These are phyloP conservation scores for Monopis laevigella DNA, from an alignment of 2,888 invertebrate species.

Conservation along the genomic window DNA sequence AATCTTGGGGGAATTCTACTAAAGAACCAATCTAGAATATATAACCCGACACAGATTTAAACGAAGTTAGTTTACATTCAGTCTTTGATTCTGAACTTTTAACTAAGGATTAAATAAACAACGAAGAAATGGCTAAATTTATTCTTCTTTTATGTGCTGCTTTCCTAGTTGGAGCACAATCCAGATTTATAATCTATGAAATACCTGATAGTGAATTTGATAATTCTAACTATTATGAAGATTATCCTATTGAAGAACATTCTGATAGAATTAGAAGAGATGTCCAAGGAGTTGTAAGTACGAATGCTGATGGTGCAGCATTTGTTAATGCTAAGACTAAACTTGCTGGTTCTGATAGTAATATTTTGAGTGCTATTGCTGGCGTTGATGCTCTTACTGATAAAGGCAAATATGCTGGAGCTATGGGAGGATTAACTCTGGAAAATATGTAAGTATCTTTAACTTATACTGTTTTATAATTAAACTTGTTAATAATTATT, in stretches of 20 bases:
- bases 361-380: neutral
- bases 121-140: neutral
- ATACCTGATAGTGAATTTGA: neutral
- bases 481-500: too few species aligned
- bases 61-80: neutral
- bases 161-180: neutral
- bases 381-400: neutral
- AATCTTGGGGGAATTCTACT: conserved; percentile 7
- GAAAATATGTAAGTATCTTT: neutral
- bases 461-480: too few species aligned
- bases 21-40: neutral
- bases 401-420: neutral
- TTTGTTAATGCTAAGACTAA: neutral
- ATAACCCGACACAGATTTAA: neutral
- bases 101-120: too few species aligned
- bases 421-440: neutral
- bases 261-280: neutral
- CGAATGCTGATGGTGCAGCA: neutral
- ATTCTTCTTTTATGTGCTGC: neutral
- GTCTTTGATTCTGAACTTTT: neutral
- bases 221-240: neutral
- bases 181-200: neutral
- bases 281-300: conserved; percentile 4
- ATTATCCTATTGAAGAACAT: neutral
- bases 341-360: neutral